phyloP scores from a whole-genome alignment of 53 echinoderm and acorn worm species.

The Echinometra lucunter region DNA sequence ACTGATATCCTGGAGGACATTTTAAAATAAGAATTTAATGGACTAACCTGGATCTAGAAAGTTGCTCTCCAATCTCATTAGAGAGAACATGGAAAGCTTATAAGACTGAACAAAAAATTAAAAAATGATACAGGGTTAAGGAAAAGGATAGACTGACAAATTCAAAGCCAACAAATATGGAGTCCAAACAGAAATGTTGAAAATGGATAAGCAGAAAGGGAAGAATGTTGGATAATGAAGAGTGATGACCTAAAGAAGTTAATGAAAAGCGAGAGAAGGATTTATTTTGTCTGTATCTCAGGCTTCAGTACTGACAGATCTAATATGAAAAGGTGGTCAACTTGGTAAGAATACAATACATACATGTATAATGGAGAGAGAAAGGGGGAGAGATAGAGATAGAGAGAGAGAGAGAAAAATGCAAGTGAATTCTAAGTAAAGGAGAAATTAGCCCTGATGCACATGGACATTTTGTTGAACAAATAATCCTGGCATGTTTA shows the following conservation, averaged over 20 bases:
- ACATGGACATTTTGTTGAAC: slow-evolving; percentile 27
- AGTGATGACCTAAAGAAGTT: not conserved
- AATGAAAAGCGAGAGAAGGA: not conserved
- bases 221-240: not conserved
- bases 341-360: not conserved
- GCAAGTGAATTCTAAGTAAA: not conserved
- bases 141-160: not conserved
- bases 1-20: slow-evolving; percentile 9
- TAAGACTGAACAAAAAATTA: not conserved
- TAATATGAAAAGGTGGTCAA: not conserved
- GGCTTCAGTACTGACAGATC: not conserved
- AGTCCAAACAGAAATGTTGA: no score
- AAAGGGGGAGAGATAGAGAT: no score
- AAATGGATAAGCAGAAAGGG: not conserved
- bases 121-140: not conserved
- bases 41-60: not conserved
- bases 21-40: slow-evolving; percentile 17
- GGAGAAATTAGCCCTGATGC: not conserved
- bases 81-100: not conserved
- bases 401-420: no score
- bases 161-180: no score
- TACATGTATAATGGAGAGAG: no score
- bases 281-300: not conserved
- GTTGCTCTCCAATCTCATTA: not conserved
- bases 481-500: slow-evolving; percentile 10